Percentiles rank a stretch among this genome's conserved stretches.
These are phyloP conservation scores for Pygoscelis adeliae DNA, from an alignment of 2,113 vertebrate species.

Conservation along the genomic window DNA sequence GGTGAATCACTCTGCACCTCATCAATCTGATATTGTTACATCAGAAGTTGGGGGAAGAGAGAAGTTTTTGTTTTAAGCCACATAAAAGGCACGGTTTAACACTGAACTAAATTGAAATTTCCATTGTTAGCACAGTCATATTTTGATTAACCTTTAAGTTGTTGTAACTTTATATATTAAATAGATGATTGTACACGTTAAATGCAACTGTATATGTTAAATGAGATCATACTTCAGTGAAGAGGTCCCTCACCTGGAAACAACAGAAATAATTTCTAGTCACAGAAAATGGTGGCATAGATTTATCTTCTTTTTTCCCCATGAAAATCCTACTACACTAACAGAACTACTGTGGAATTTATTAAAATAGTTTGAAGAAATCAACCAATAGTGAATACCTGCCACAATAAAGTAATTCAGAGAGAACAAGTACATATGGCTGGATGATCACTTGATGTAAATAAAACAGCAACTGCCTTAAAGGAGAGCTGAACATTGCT, in stretches of 20 bases:
- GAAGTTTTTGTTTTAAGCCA: neutral
- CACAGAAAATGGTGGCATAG: neutral
- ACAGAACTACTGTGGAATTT: neutral
- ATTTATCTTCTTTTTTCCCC: neutral
- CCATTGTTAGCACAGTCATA: neutral
- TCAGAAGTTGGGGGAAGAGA: neutral
- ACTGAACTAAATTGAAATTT: neutral
- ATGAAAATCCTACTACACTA: neutral
- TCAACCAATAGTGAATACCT: neutral
- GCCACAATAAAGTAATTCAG: neutral
- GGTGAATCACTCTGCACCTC: conserved; percentile 9
- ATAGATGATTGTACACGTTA: neutral
- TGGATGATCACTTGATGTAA: neutral
- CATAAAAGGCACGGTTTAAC: neutral
- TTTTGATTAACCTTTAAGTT: neutral
- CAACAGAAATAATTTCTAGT: neutral
- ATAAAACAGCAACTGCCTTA: neutral
- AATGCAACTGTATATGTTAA: neutral
- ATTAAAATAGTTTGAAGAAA: neutral
- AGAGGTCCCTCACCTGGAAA: neutral
- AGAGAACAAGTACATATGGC: neutral
- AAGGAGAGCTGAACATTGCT: neutral
- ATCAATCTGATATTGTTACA: conserved; percentile 1
- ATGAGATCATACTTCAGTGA: neutral
- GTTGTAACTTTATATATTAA: neutral